Evolutionary conservation across 1,140 invertebrate species (phyloP), one percentile per base, ranked within the genome.

Genomic region (Pseudomyrmex dendroicus): DNA sequence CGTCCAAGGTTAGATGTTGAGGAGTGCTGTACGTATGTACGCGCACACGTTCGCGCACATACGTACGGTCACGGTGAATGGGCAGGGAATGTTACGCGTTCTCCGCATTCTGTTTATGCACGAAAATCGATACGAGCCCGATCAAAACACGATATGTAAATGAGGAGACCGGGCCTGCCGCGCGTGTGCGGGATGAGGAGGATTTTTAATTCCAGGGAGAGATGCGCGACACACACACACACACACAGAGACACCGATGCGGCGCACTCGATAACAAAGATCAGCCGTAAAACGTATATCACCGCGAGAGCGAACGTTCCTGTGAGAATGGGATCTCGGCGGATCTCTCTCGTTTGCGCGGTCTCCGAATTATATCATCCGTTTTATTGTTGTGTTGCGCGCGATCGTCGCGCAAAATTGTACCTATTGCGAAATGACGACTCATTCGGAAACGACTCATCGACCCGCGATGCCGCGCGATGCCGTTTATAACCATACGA

Each of bases 1-100:
- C 89, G 90, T 91, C 89, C 91, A 92, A 93, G 91, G 92, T 92
- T 92, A 90, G 87, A 86, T 84, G 88, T 73, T 87, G 76, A 56
- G 83, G 78, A 83, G 70, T 25, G 50, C 35, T 56, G 12, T 25
- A 48, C n/a, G 57, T 82, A 80, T 52, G 63, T 35, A 57, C 35
- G 73, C 63, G 57, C 68, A 63, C 74, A 62, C 76, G 66, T 77
- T 73, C 57, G 62, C 57, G 52, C 67, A 35, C 63, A 50, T 59
- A 59, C 64, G 56, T 70, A 56, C 62, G 74, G 62, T 82, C 48
- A 61, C 56, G 67, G 70, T 82, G 84, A 74, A 76, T 84, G 64
- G 74, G 63, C 77, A 82, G 67, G 80, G 78, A 82, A 64, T 82
- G 67, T 63, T 62, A 73, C 48, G 35, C 35, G 56, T 73, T 86